Evolutionary conservation across 2,888 invertebrate species (phyloP).

Genomic region (Oscheius myriophilus): DNA sequence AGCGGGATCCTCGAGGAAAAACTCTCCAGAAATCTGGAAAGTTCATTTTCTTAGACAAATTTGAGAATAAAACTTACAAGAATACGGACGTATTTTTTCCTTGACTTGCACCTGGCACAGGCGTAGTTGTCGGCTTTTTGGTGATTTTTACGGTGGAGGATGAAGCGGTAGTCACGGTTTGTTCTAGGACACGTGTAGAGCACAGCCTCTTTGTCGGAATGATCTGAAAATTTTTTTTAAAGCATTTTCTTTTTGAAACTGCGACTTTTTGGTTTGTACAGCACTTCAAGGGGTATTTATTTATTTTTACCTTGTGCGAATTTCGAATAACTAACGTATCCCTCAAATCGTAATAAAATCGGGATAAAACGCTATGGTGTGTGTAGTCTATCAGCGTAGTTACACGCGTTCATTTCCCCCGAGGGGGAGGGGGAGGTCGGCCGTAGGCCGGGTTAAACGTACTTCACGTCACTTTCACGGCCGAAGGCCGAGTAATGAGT

Average conservation of each 20-base stretch:
- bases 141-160: conserved; percentile 29
- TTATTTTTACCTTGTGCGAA: no score
- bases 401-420: no score
- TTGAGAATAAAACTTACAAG: not conserved
- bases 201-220: conserved; percentile 30
- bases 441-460: no score
- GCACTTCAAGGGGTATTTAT: no score
- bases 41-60: not conserved
- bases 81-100: conserved; percentile 31
- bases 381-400: no score
- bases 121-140: conserved; percentile 35
- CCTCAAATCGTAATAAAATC: no score
- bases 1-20: conserved; percentile 30
- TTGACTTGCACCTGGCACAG: conserved; percentile 30
- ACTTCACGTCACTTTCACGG: no score
- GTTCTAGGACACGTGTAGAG: conserved; percentile 19
- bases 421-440: no score
- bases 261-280: not conserved
- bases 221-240: conserved; percentile 20
- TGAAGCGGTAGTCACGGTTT: conserved; percentile 22
- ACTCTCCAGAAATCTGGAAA: conserved; percentile 29
- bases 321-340: not conserved
- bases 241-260: not conserved
- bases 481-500: no score
- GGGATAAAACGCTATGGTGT: no score